Conservation (phyloP, 2,888 invertebrate species). For the Nemoura dubitans region DNA sequence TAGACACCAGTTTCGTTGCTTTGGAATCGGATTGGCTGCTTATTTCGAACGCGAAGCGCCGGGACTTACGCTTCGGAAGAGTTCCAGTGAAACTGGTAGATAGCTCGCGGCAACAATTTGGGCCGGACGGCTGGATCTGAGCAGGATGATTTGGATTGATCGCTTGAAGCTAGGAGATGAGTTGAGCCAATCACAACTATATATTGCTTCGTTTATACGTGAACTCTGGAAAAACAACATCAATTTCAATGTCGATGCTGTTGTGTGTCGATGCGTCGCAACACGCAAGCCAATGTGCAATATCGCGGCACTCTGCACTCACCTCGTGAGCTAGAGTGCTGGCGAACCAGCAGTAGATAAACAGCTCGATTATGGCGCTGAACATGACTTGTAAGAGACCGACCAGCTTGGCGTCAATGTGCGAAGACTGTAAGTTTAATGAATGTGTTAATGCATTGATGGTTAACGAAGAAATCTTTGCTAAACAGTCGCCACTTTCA, state of each 20-base stretch:
- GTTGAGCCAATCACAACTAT: slow-evolving; percentile 7
- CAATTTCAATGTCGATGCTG: too few relatives aligned
- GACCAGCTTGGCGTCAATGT: slow-evolving; percentile 24
- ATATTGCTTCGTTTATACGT: slow-evolving; percentile 23
- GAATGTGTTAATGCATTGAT: neutral
- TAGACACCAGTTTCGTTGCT: too few relatives aligned
- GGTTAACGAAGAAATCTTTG: neutral
- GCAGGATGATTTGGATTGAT: slow-evolving; percentile 18
- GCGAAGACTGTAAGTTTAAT: slow-evolving; percentile 25
- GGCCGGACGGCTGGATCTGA: neutral
- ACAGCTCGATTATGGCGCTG: slow-evolving; percentile 31
- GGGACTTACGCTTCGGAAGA: slow-evolving; percentile 1
- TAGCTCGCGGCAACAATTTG: neutral
- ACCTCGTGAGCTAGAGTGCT: neutral
- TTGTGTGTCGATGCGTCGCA: too few relatives aligned
- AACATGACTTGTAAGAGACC: slow-evolving; percentile 7
- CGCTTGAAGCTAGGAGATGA: slow-evolving; percentile 1
- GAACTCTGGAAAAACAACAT: slow-evolving; percentile 16
- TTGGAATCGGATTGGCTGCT: too few relatives aligned
- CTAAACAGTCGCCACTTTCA: neutral
- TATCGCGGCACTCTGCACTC: too few relatives aligned
- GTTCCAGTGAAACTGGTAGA: slow-evolving; percentile 17
- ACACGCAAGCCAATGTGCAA: too few relatives aligned
- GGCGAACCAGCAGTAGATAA: slow-evolving; percentile 36
- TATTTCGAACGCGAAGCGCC: too few relatives aligned